phyloP scores from a whole-genome alignment of 2,888 invertebrate species.

The Pterostichus niger region DNA sequence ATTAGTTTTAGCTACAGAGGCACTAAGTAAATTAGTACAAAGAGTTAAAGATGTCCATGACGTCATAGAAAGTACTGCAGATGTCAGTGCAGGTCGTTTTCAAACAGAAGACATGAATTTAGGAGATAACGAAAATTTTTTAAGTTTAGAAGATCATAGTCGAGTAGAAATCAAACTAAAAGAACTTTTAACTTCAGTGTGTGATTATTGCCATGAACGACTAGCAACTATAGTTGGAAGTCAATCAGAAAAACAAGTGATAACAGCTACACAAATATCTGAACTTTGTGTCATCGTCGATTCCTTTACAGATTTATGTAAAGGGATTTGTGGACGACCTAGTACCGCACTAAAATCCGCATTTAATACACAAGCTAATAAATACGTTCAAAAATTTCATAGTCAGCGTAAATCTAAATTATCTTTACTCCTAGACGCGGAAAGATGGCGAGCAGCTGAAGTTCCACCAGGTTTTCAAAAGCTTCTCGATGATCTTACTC shows the following conservation, averaged over 20 bases:
- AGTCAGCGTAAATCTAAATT: conserved; percentile 92
- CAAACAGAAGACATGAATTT: conserved; percentile 70
- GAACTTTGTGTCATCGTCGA: conserved; percentile 88
- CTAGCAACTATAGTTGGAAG: conserved; percentile 93
- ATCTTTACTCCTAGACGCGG: conserved; percentile 90
- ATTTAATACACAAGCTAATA: conserved; percentile 92
- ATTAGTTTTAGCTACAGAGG: conserved; percentile 74
- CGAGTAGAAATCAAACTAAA: conserved; percentile 85
- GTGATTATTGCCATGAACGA: conserved; percentile 95
- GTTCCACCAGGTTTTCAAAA: conserved; percentile 94
- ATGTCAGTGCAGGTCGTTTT: conserved; percentile 81
- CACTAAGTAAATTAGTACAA: conserved; percentile 81
- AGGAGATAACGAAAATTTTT: conserved; percentile 83
- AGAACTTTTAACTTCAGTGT: conserved; percentile 89
- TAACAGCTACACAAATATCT: conserved; percentile 88
- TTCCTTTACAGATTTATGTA: conserved; percentile 87
- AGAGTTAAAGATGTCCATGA: conserved; percentile 87
- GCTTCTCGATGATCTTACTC: conserved; percentile 86
- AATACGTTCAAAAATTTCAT: conserved; percentile 95
- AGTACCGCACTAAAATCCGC: conserved; percentile 90
- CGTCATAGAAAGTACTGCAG: conserved; percentile 88
- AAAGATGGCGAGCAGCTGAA: conserved; percentile 96
- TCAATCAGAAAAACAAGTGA: conserved; percentile 85
- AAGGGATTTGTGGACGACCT: conserved; percentile 85
- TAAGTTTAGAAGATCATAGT: conserved; percentile 84